Evolutionary conservation across 53 echinoderm and acorn worm species (phyloP).

Genomic region (Paelopatides confundens): DNA sequence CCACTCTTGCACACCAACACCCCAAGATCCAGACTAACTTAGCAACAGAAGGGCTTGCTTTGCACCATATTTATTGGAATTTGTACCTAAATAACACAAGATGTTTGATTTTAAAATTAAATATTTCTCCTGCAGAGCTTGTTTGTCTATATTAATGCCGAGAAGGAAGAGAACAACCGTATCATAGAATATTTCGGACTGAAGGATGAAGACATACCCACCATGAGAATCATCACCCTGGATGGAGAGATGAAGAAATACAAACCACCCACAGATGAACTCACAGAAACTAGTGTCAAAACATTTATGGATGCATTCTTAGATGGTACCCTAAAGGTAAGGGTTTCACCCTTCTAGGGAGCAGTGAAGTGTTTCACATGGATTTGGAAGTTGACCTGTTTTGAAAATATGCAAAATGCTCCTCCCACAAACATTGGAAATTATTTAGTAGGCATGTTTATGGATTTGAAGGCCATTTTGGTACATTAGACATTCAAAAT

Average conservation of each 20-base stretch:
- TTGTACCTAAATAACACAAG: no score
- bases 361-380: not conserved
- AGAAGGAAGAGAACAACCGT: constrained; percentile 74
- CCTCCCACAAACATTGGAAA: no score
- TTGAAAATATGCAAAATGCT: no score
- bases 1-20: no score
- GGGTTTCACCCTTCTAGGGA: no score
- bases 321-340: constrained; percentile 87
- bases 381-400: not conserved
- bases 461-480: no score
- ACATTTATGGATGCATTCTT: constrained; percentile 74
- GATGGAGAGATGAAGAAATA: constrained; percentile 99
- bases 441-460: no score
- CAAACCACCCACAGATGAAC: constrained; percentile 73
- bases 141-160: constrained; percentile 91
- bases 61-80: no score
- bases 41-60: no score
- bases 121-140: constrained; percentile 48
- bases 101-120: no score
- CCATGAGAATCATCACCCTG: constrained; percentile 90
- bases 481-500: no score
- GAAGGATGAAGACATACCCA: constrained; percentile 77
- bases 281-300: constrained; percentile 75
- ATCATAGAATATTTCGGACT: constrained; percentile 97
- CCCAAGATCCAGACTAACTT: no score